These are phyloP conservation scores for Eupithecia insigniata DNA, from an alignment of 2,888 invertebrate genomes.

Conservation along the genomic window DNA sequence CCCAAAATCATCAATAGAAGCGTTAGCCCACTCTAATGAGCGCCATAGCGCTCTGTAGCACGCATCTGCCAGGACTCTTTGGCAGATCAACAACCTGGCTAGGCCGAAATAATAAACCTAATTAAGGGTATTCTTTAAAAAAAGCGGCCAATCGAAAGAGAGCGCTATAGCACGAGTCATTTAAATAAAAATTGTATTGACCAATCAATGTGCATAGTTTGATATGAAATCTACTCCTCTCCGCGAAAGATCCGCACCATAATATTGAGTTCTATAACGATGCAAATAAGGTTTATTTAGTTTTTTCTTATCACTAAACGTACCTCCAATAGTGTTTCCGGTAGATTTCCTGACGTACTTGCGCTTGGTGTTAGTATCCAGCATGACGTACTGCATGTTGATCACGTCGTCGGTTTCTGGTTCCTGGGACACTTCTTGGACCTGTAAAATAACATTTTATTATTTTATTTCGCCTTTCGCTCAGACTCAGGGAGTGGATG, in stretches of 20 bases:
- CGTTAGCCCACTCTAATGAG: no score
- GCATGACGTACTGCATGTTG: slow-evolving; percentile 61
- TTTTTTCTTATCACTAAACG: neutral
- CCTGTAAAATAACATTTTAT: slow-evolving; percentile 3
- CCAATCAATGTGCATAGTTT: no score
- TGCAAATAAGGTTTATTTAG: neutral
- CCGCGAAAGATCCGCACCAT: neutral
- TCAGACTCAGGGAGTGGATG: neutral
- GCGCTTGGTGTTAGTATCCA: slow-evolving; percentile 50
- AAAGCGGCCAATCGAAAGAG: neutral
- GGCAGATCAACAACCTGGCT: no score
- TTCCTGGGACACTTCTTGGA: slow-evolving; percentile 33
- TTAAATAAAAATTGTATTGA: no score
- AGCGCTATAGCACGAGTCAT: neutral
- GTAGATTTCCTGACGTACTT: slow-evolving; percentile 46
- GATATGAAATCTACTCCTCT: no score
- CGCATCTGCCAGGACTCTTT: no score
- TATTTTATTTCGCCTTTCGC: neutral
- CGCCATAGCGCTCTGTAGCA: no score
- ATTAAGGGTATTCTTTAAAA: no score
- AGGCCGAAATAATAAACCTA: no score
- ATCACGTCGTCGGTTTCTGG: slow-evolving; percentile 43
- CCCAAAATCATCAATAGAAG: no score
- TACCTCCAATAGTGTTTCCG: slow-evolving; percentile 19
- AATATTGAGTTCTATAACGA: neutral